These are phyloP conservation scores for Melitaea cinxia DNA, from an alignment of 1,140 invertebrate species.

Conservation along the genomic window DNA sequence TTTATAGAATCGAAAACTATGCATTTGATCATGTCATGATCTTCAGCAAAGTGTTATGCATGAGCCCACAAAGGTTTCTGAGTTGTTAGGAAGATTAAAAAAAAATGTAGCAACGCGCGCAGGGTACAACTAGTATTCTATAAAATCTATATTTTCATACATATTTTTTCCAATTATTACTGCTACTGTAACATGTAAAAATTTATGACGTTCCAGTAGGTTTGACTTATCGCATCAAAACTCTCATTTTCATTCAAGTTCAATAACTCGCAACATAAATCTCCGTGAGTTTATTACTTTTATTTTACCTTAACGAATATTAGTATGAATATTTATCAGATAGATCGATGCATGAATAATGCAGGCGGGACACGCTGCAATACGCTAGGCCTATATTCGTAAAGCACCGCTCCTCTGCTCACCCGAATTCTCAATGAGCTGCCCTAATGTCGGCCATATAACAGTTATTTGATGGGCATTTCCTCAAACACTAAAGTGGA, in stretches of 20 bases:
- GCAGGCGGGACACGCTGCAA: conserved; percentile 18
- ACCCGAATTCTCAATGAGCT: conserved; percentile 29
- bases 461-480: conserved; percentile 27
- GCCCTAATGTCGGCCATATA: conserved; percentile 20
- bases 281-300: conserved; percentile 26
- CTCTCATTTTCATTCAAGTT: not conserved
- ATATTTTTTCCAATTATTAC: too few relatives aligned
- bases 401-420: conserved; percentile 15
- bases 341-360: conserved; percentile 32
- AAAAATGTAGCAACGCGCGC: too few relatives aligned
- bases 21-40: too few relatives aligned
- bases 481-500: conserved; percentile 18
- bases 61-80: too few relatives aligned
- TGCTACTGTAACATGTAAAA: too few relatives aligned
- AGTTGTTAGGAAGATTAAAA: too few relatives aligned
- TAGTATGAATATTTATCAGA: conserved; percentile 36
- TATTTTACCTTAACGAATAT: conserved; percentile 30
- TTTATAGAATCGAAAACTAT: too few relatives aligned
- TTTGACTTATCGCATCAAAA: too few relatives aligned
- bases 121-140: too few relatives aligned
- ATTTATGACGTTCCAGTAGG: too few relatives aligned
- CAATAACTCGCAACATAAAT: conserved; percentile 19
- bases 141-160: too few relatives aligned
- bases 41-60: too few relatives aligned
- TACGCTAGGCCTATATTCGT: conserved; percentile 27